Evolutionary conservation across 2,797 vertebrate species (phyloP).

Genomic region (Melanotaenia pygmaea): DNA sequence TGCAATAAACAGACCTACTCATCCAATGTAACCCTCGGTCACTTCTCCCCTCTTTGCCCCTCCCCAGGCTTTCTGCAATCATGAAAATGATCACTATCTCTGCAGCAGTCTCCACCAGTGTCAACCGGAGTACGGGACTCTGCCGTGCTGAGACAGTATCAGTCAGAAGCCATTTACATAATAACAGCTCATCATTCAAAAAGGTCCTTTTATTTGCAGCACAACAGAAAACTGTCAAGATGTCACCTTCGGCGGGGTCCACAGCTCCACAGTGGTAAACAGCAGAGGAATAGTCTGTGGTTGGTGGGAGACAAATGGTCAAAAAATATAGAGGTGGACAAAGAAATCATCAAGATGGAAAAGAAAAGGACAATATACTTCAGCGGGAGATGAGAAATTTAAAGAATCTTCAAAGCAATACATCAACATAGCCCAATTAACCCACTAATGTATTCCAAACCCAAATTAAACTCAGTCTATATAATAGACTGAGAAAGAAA

Average conservation of each 20-base stretch:
- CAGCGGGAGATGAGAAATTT: background rate
- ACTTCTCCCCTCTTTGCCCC: constrained; percentile 79
- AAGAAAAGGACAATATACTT: constrained; percentile 7
- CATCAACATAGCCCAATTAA: constrained; percentile 44
- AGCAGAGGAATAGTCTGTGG: constrained; percentile 74
- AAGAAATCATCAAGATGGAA: constrained; percentile 22
- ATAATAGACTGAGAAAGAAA: constrained; percentile 26
- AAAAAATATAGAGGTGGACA: constrained; percentile 24
- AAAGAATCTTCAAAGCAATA: constrained; percentile 8
- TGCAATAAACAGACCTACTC: constrained; percentile 86
- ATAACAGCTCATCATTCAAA: constrained; percentile 94
- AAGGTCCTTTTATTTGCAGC: constrained; percentile 90
- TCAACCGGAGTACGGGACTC: constrained; percentile 33
- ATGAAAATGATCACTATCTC: constrained; percentile 94
- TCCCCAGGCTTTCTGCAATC: constrained; percentile 89
- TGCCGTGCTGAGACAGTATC: constrained; percentile 73
- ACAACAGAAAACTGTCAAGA: constrained; percentile 92
- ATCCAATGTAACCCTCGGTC: constrained; percentile 86
- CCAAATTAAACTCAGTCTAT: constrained; percentile 29
- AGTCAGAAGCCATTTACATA: constrained; percentile 94
- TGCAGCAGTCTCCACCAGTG: constrained; percentile 10
- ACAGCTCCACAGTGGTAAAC: constrained; percentile 86
- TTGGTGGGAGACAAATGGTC: constrained; percentile 4
- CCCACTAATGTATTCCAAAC: constrained; percentile 13
- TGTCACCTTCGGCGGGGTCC: constrained; percentile 89